A percentile compares a stretch with the other conserved stretches of the same genome.
Conservation (phyloP, 2,888 invertebrate genomes). For the Cecidostiba fungosa region DNA sequence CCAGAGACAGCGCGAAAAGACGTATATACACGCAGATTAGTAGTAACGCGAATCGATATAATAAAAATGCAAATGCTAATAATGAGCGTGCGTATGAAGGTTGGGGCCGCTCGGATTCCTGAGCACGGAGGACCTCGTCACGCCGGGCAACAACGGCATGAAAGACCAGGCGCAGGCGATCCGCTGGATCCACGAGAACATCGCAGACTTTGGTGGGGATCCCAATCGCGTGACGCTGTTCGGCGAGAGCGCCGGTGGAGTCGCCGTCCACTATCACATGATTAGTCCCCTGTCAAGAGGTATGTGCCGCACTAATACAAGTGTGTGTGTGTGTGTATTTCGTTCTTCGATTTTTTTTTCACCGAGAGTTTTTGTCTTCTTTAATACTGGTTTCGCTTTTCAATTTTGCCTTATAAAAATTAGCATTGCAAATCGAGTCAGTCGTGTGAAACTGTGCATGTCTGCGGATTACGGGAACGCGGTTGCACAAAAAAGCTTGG, state of each 20-base stretch:
- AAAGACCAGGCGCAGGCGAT: conserved; percentile 86
- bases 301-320: conserved; percentile 67
- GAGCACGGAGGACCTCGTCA: conserved; percentile 84
- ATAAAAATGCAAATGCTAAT: conserved; percentile 24
- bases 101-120: conserved; percentile 85
- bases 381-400: background rate
- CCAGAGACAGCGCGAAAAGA: background rate
- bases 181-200: conserved; percentile 84
- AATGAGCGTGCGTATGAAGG: conserved; percentile 69
- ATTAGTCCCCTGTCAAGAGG: conserved; percentile 83
- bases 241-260: conserved; percentile 87
- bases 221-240: conserved; percentile 85
- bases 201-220: conserved; percentile 85
- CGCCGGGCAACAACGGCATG: conserved; percentile 86
- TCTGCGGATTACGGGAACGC: no score
- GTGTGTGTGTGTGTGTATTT: background rate
- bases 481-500: no score
- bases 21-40: background rate
- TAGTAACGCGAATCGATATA: background rate
- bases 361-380: background rate
- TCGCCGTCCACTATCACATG: conserved; percentile 87
- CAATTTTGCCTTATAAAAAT: background rate
- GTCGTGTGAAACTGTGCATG: background rate
- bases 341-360: background rate
- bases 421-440: background rate